Evolutionary conservation across 2,888 invertebrate genomes (phyloP).

Genomic region (Psococerastis gibbosa): DNA sequence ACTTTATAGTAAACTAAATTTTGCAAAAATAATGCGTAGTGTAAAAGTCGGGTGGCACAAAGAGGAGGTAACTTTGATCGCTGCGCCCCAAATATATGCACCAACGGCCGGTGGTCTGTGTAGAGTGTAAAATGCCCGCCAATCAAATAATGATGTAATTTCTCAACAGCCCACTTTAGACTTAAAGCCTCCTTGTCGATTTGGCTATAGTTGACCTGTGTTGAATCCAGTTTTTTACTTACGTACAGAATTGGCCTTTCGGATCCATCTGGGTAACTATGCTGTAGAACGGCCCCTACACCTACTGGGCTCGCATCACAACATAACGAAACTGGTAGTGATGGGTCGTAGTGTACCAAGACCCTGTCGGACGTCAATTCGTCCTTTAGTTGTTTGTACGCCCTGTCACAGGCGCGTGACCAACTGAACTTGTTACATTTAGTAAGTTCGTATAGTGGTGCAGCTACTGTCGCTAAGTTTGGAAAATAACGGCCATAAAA

Average conservation of each 20-base stretch:
- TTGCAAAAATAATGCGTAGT: neutral
- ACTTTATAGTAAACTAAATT: neutral
- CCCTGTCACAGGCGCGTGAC: constrained; percentile 16
- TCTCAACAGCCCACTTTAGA: constrained; percentile 22
- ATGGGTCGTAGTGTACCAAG: constrained; percentile 19
- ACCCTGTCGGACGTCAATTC: constrained; percentile 17
- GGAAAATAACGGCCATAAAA: constrained; percentile 1
- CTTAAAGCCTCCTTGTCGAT: constrained; percentile 22
- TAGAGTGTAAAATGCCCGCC: constrained; percentile 23
- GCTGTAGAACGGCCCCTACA: constrained; percentile 22
- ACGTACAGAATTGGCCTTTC: constrained; percentile 24
- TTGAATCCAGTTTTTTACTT: constrained; percentile 20
- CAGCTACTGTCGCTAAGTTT: constrained; percentile 3
- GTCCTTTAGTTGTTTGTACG: constrained; percentile 19
- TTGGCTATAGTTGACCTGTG: constrained; percentile 20
- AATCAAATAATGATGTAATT: constrained; percentile 25
- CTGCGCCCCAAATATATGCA: constrained; percentile 18
- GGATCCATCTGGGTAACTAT: constrained; percentile 21
- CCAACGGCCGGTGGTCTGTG: constrained; percentile 23
- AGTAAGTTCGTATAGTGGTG: constrained; percentile 11
- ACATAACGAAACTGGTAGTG: constrained; percentile 19
- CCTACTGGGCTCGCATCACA: constrained; percentile 19
- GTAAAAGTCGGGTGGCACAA: constrained; percentile 14
- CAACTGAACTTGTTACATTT: constrained; percentile 17
- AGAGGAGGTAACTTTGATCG: too few relatives aligned